Base-by-base conservation (phyloP, 2,888 invertebrate species). In the Steinernema hermaphroditum region DNA sequence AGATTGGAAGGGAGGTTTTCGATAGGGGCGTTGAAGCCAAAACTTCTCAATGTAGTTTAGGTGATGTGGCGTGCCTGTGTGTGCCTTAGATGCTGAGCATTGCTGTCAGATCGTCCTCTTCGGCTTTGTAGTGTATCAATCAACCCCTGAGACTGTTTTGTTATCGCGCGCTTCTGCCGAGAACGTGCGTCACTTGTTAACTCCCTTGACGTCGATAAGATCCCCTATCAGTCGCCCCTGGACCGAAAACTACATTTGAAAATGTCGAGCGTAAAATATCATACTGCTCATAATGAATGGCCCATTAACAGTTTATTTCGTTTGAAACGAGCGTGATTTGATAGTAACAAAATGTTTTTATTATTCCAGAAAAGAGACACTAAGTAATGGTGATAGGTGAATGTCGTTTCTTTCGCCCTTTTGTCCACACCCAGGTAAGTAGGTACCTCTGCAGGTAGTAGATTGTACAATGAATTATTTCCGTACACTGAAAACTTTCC, bases 91-190 rank as follows among this genome's bases (percentile, higher is more conserved):
- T 46, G 46, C 46, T 19, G 46, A 46, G n/a, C 46, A 46, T 6
- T 46, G 46, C 46, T 46, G 46, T 46, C 46, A 6, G 22, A 16
- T 46, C 46, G 46, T 16, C n/a, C n/a, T n/a, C 46, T 46, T 46
- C 46, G 46, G 46, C 46, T 62, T 32, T 62, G 32, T 62, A 62
- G 62, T 62, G 62, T 62, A 62, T 62, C 62, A 62, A 62, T 62
- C 29, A 62, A 62, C 62, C 29, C 62, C 19, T 62, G 62, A 29
- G 62, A 62, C 62, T 62, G 62, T 62, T 62, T 46, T 62, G 62
- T 62, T 62, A 62, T 62, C 62, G 34, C 2, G 1, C 62, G 62
- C 32, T 62, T 32, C 62, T 62, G 62, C 62, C 62, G 16, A 12
- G 62, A 62, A 12, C 62, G 29, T 62, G 62, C 62, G 62, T 62